Base-by-base conservation (phyloP, 2,888 invertebrate species). In the Sericinus montela region DNA sequence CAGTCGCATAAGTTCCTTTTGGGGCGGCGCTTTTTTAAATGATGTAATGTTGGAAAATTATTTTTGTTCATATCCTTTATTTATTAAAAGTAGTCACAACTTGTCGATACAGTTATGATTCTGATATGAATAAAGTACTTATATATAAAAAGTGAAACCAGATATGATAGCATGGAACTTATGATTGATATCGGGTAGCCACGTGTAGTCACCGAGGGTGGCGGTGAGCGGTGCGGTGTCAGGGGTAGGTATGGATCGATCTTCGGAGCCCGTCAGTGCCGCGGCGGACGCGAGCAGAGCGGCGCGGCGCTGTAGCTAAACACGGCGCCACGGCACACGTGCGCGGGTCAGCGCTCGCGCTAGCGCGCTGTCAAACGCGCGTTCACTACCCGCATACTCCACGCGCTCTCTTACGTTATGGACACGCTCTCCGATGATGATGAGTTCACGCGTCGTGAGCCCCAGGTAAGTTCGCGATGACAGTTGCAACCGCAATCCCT, bases 391-490 rank as follows among this genome's bases (percentile, higher is more conserved):
- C 66, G 61, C 67, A 65, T 67, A 55, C 67, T 58, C 62, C 55
- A 48, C 62, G 53, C 72, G 62, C 70, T 52, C 67, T 54, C 53
- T 60, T 60, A 53, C 65, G 77, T 75, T 75, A 88, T 88, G 87
- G 86, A 88, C 81, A 84, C 81, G 71, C 87, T 87, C 74, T 86
- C 86, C 70, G 87, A 88, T 75, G 87, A 88, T 73, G 86, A 87
- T 65, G 87, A 88, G 44, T 85, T 74, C 71, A 65, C 77, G 74
- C 83, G 83, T 72, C 81, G 84, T 57, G 83, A 83, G 60, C 77
- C 76, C 63, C 86, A 87, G 87, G 87, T 88, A 83, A 63, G 72
- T 66, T 52, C 43, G 42, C 48, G 49, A 51, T 48, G 55, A 16
- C 4, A 8, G 9, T 7, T 5, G 1, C 6, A 34, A 35, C 40